These are phyloP conservation scores for Agelas oroides DNA, from an alignment of 37 sponge, comb jelly and placozoan genomes.

Conservation along the genomic window DNA sequence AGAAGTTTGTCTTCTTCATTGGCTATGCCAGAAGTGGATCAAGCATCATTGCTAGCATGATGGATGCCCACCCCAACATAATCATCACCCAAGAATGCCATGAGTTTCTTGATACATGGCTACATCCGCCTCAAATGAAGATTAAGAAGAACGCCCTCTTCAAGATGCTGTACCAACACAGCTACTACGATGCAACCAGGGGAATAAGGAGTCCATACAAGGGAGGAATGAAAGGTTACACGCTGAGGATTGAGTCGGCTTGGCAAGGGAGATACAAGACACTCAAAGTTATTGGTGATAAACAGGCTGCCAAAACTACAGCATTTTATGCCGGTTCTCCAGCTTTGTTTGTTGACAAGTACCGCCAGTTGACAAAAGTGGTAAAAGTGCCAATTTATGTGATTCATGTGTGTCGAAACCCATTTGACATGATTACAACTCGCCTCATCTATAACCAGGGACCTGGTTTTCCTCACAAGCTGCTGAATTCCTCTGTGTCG, in stretches of 20 bases:
- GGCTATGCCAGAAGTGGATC: slow-evolving; percentile 46
- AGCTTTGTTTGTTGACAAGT: neutral
- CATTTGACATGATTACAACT: slow-evolving; percentile 50
- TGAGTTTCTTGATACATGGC: neutral
- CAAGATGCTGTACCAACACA: slow-evolving; percentile 21
- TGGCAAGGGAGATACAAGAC: slow-evolving; percentile 16
- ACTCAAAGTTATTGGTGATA: slow-evolving; percentile 10
- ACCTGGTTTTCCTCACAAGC: neutral
- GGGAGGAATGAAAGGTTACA: slow-evolving; percentile 18
- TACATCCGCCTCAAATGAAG: neutral
- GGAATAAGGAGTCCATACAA: neutral
- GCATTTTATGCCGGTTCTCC: neutral
- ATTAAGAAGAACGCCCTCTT: neutral
- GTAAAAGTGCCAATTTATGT: slow-evolving; percentile 8
- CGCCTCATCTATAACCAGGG: neutral
- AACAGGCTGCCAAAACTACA: slow-evolving; percentile 11
- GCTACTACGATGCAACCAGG: neutral
- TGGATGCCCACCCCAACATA: slow-evolving; percentile 49
- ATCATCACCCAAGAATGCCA: slow-evolving; percentile 33
- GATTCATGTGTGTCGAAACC: slow-evolving; percentile 38
- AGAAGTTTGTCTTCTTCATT: slow-evolving; percentile 42
- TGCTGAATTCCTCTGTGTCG: neutral
- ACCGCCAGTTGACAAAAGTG: neutral
- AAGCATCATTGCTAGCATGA: slow-evolving; percentile 34
- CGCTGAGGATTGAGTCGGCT: neutral